phyloP scores from a whole-genome alignment of 2,888 invertebrate species.

The Cephus sareptanus region DNA sequence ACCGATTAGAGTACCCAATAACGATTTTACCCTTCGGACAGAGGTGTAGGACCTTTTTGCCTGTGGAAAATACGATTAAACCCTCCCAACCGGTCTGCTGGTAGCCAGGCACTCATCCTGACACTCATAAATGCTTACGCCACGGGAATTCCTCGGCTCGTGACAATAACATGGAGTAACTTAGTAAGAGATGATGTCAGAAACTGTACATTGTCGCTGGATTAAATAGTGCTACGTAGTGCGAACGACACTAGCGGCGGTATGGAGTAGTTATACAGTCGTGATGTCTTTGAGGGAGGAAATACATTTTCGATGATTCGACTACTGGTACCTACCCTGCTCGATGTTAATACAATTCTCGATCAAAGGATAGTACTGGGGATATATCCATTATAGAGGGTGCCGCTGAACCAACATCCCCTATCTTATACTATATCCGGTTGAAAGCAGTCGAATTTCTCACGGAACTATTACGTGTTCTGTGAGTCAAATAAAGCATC shows the following conservation, averaged over 20 bases:
- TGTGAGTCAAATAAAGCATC: not conserved
- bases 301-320: not conserved
- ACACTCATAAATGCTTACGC: not conserved
- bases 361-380: too few relatives aligned
- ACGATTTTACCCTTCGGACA: not conserved
- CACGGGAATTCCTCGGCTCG: not conserved
- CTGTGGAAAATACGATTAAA: not conserved
- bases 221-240: not conserved
- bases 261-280: not conserved
- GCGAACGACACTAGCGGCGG: too few relatives aligned
- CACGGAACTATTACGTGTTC: not conserved
- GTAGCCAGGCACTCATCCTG: not conserved
- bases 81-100: not conserved
- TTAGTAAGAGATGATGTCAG: not conserved
- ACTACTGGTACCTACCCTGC: too few relatives aligned
- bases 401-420: not conserved
- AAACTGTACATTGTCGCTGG: not conserved
- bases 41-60: not conserved
- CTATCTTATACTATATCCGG: not conserved
- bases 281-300: not conserved
- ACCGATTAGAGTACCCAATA: constrained; percentile 20
- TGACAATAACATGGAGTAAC: not conserved
- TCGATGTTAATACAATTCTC: too few relatives aligned
- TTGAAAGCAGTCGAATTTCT: not conserved
- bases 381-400: not conserved